A percentile compares a stretch with the other conserved stretches of the same genome.
phyloP scores from a whole-genome alignment of 2,797 vertebrate species.

The Lagorchestes hirsutus region DNA sequence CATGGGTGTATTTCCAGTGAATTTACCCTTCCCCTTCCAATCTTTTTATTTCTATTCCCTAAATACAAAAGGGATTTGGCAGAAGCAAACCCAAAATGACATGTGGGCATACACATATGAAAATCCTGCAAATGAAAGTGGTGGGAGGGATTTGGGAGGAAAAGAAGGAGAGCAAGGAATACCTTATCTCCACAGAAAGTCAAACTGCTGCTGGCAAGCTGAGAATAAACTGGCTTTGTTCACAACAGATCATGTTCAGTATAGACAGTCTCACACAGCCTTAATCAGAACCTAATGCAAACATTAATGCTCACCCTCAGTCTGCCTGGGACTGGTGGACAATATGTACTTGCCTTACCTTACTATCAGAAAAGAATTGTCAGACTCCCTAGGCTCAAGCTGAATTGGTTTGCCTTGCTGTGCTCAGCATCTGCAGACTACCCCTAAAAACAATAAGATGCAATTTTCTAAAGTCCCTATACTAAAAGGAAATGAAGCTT shows the following conservation, averaged over 20 bases:
- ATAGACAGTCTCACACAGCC: neutral
- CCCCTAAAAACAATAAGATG: constrained; percentile 27
- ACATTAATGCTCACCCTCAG: neutral
- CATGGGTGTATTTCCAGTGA: neutral
- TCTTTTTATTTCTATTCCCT: constrained; percentile 19
- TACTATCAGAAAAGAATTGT: neutral
- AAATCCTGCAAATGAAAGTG: constrained; percentile 20
- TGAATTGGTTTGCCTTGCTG: constrained; percentile 7
- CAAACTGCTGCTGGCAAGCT: constrained; percentile 22
- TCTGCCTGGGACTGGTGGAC: neutral
- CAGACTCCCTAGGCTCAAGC: neutral
- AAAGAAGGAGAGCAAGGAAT: constrained; percentile 32
- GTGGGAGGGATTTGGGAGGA: neutral
- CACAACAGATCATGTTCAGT: neutral
- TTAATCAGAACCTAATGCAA: neutral
- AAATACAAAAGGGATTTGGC: neutral
- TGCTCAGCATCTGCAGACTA: constrained; percentile 13
- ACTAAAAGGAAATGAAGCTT: constrained; percentile 63
- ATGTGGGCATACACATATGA: neutral
- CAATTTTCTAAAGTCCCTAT: constrained; percentile 16
- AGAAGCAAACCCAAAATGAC: constrained; percentile 38
- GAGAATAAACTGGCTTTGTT: constrained; percentile 10
- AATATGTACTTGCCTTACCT: neutral
- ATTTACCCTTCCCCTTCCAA: neutral
- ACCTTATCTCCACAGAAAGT: constrained; percentile 47